phyloP scores from a whole-genome alignment of 2,113 vertebrate genomes.

The Aegithalos caudatus region DNA sequence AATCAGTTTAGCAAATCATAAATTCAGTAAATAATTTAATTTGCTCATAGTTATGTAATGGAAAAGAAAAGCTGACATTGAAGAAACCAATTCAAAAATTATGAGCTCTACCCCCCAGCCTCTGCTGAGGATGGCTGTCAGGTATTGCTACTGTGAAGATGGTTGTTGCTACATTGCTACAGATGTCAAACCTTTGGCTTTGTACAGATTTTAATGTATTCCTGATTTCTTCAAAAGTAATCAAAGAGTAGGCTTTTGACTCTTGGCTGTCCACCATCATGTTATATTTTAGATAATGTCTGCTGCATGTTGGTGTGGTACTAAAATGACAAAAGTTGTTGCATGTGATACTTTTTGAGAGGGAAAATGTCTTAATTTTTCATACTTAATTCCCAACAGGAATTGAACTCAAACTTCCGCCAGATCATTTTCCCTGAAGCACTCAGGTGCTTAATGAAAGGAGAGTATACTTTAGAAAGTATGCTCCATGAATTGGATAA shows the following conservation, averaged over 20 bases:
- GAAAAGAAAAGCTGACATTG: background rate
- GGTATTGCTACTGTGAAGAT: background rate
- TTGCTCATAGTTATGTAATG: background rate
- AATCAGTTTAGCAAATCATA: background rate
- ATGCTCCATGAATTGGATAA: slow-evolving; percentile 91
- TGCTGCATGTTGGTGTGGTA: background rate
- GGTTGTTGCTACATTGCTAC: background rate
- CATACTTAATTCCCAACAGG: slow-evolving; percentile 68
- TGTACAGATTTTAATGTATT: background rate
- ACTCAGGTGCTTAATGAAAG: slow-evolving; percentile 92
- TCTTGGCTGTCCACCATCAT: background rate
- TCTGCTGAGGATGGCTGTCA: background rate
- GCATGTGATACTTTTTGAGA: background rate
- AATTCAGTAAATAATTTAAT: background rate
- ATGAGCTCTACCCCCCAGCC: background rate
- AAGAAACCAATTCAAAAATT: background rate
- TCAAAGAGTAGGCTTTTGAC: background rate
- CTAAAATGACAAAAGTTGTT: background rate
- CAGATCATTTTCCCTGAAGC: slow-evolving; percentile 99
- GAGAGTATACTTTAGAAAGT: slow-evolving; percentile 90
- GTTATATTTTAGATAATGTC: background rate
- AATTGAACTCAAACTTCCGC: slow-evolving; percentile 96
- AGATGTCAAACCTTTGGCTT: background rate
- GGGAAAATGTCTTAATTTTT: background rate
- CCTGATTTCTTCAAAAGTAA: background rate